Conservation (phyloP, 2,113 vertebrate species). For the Otis tarda region DNA sequence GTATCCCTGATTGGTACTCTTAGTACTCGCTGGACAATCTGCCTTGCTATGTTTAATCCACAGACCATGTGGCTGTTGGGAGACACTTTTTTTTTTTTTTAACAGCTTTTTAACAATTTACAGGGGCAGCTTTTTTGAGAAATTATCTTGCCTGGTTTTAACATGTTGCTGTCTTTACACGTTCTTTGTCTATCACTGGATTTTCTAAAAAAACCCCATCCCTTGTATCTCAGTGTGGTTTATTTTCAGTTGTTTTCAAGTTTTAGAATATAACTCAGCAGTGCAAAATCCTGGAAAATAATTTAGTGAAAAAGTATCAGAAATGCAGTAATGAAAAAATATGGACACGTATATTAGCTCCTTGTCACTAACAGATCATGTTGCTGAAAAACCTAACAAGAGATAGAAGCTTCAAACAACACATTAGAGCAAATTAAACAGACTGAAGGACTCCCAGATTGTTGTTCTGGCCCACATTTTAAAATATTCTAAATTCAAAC, state of each 20-base stretch:
- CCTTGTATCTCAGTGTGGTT: not conserved
- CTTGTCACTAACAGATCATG: not conserved
- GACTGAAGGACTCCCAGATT: not conserved
- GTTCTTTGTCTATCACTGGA: constrained; percentile 45
- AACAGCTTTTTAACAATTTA: constrained; percentile 51
- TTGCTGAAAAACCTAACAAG: not conserved
- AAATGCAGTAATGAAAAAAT: not conserved
- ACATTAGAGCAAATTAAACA: not conserved
- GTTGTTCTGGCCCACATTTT: not conserved
- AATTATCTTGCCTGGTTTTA: constrained; percentile 27
- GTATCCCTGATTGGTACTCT: constrained; percentile 46
- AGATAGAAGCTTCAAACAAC: not conserved
- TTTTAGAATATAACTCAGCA: constrained; percentile 3
- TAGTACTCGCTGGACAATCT: constrained; percentile 61
- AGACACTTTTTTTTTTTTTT: constrained; percentile 43
- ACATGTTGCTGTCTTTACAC: constrained; percentile 23
- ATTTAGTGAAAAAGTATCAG: not conserved
- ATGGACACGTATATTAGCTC: not conserved
- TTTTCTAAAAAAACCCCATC: not conserved
- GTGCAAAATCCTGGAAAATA: not conserved
- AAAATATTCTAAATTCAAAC: not conserved
- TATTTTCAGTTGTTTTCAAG: constrained; percentile 35
- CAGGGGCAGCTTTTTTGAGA: constrained; percentile 43
- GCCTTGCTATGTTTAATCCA: constrained; percentile 61
- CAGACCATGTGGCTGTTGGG: constrained; percentile 48